phyloP scores from a whole-genome alignment of 1,140 invertebrate genomes.

The Euwallacea fornicatus region DNA sequence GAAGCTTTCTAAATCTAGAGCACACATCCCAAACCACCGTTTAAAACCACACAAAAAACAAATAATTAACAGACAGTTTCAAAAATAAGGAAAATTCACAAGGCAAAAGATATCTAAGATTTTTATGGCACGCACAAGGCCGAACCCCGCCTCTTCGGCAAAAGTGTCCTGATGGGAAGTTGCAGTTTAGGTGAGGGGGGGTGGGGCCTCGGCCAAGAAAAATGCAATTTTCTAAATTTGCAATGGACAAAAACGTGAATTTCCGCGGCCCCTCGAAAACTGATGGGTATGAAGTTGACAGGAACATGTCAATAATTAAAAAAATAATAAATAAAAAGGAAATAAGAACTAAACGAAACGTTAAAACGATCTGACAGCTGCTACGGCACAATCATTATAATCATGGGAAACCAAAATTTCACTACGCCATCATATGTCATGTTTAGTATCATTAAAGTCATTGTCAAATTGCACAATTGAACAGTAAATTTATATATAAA shows the following conservation, averaged over 20 bases:
- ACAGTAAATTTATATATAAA: conserved; percentile 42
- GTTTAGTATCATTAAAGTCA: conserved; percentile 47
- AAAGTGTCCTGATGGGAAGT: no score
- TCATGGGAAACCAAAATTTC: conserved; percentile 44
- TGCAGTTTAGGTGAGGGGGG: no score
- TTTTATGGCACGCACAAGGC: conserved; percentile 31
- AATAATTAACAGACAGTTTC: conserved; percentile 35
- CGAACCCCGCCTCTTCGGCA: conserved; percentile 11
- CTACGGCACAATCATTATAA: conserved; percentile 50
- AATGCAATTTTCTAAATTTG: conserved; percentile 1
- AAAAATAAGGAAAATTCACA: conserved; percentile 42
- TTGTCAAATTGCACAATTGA: conserved; percentile 48
- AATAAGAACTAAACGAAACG: conserved; percentile 16
- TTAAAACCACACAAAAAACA: conserved; percentile 43
- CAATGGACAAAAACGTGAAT: no score
- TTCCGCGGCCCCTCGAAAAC: conserved; percentile 10
- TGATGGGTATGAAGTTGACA: conserved; percentile 49
- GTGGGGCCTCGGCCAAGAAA: not conserved
- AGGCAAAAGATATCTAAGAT: conserved; percentile 43
- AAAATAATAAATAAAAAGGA: conserved; percentile 40
- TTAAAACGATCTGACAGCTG: conserved; percentile 45
- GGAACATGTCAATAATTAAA: conserved; percentile 43
- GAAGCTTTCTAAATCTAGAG: conserved; percentile 41
- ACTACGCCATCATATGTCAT: conserved; percentile 51
- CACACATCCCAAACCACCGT: conserved; percentile 48